Evolutionary conservation across 2,888 invertebrate species (phyloP).

Genomic region (Cynaeus angustus): DNA sequence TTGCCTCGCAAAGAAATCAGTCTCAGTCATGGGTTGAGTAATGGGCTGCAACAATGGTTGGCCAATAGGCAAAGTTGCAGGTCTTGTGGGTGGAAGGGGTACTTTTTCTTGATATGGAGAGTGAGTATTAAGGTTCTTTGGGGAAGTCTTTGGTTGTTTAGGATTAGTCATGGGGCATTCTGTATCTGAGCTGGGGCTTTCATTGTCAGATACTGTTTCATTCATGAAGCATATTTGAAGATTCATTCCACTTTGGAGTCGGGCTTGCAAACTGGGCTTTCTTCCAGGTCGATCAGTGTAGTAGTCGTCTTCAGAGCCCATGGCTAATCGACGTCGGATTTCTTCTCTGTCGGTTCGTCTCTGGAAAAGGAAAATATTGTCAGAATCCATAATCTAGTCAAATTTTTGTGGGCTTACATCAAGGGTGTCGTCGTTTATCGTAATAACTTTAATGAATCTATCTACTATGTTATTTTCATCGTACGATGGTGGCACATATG

Average conservation of each 20-base stretch:
- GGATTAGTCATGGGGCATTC: conserved; percentile 74
- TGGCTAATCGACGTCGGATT: conserved; percentile 89
- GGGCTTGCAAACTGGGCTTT: conserved; percentile 90
- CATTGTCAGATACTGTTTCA: conserved; percentile 89
- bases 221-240: conserved; percentile 98
- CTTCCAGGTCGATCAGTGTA: conserved; percentile 82
- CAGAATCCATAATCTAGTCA: no score
- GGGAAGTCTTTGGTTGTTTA: conserved; percentile 64
- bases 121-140: conserved; percentile 54
- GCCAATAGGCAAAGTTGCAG: conserved; percentile 68
- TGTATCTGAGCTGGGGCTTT: conserved; percentile 84
- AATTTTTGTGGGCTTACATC: conserved; percentile 63
- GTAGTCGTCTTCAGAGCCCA: conserved; percentile 87
- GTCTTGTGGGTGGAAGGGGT: conserved; percentile 60
- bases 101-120: conserved; percentile 43
- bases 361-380: conserved; percentile 73
- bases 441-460: conserved; percentile 75
- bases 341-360: conserved; percentile 94
- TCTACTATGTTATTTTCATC: conserved; percentile 75
- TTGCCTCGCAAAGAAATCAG: conserved; percentile 87
- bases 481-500: conserved; percentile 69
- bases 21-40: conserved; percentile 75
- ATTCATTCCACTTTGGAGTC: conserved; percentile 93
- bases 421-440: conserved; percentile 70
- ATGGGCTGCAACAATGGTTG: conserved; percentile 73